phyloP scores from a whole-genome alignment of 2,888 invertebrate species.

The Tinea pellionella region DNA sequence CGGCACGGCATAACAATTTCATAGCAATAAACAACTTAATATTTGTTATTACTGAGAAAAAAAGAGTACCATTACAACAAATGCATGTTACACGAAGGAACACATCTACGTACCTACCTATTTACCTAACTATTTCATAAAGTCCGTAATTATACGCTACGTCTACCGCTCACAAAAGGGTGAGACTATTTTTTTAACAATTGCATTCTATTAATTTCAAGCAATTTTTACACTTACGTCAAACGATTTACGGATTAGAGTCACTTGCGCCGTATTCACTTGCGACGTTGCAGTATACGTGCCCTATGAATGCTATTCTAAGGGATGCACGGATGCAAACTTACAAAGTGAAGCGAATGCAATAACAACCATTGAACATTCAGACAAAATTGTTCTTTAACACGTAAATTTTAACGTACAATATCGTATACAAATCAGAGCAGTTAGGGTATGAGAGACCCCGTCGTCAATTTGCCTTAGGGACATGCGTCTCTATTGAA shows the following conservation, averaged over 20 bases:
- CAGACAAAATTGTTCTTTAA: constrained; percentile 24
- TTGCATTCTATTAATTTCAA: constrained; percentile 13
- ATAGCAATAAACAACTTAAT: not conserved
- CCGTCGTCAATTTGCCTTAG: constrained; percentile 33
- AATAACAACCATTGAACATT: constrained; percentile 18
- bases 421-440: constrained; percentile 4
- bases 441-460: not conserved
- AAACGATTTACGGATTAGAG: constrained; percentile 20
- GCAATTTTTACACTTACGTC: constrained; percentile 24
- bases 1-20: not conserved
- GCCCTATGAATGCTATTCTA: constrained; percentile 48
- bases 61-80: not conserved
- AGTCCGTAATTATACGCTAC: constrained; percentile 64
- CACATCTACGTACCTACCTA: constrained; percentile 25
- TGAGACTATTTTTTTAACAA: constrained; percentile 28
- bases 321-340: constrained; percentile 65
- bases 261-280: constrained; percentile 18
- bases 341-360: constrained; percentile 22
- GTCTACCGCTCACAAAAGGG: constrained; percentile 50
- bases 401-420: constrained; percentile 14
- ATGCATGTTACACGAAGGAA: not conserved
- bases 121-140: constrained; percentile 65
- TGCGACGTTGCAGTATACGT: constrained; percentile 24
- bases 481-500: constrained; percentile 56
- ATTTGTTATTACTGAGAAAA: not conserved